Percentiles rank a stretch among this genome's conserved stretches.
phyloP scores from a whole-genome alignment of 2,888 invertebrate species.

The Calephelis perditalis region DNA sequence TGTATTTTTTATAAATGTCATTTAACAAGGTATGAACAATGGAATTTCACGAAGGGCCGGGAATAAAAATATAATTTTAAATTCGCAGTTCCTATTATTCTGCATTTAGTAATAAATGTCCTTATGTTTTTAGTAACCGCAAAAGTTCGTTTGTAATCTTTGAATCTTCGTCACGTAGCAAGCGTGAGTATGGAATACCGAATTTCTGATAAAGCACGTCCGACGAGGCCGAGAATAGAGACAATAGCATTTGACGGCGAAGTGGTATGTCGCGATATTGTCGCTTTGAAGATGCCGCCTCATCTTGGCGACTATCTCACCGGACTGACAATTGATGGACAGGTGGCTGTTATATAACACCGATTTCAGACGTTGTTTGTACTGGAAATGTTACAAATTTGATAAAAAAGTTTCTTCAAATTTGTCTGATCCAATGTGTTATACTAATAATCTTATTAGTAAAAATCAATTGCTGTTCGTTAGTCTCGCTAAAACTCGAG shows the following conservation, averaged over 20 bases:
- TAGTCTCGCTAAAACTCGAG: too few relatives aligned
- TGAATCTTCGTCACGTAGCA: constrained; percentile 56
- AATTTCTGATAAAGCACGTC: constrained; percentile 62
- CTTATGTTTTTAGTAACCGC: constrained; percentile 1
- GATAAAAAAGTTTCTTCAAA: too few relatives aligned
- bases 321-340: constrained; percentile 15
- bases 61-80: too few relatives aligned
- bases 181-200: constrained; percentile 37
- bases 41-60: too few relatives aligned
- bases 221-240: constrained; percentile 34
- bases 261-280: constrained; percentile 29
- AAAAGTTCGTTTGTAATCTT: constrained; percentile 38
- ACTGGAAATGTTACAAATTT: too few relatives aligned
- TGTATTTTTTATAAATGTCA: too few relatives aligned
- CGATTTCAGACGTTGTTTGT: too few relatives aligned
- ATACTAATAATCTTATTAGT: too few relatives aligned
- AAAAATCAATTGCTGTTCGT: too few relatives aligned
- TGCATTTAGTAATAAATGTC: background rate
- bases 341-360: constrained; percentile 4
- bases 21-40: too few relatives aligned
- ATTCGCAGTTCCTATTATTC: too few relatives aligned
- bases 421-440: too few relatives aligned
- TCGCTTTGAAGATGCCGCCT: constrained; percentile 32
- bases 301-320: constrained; percentile 7
- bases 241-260: constrained; percentile 39